These are phyloP conservation scores for Elephas maximus DNA, from an alignment of 2,113 vertebrate species.

Conservation along the genomic window DNA sequence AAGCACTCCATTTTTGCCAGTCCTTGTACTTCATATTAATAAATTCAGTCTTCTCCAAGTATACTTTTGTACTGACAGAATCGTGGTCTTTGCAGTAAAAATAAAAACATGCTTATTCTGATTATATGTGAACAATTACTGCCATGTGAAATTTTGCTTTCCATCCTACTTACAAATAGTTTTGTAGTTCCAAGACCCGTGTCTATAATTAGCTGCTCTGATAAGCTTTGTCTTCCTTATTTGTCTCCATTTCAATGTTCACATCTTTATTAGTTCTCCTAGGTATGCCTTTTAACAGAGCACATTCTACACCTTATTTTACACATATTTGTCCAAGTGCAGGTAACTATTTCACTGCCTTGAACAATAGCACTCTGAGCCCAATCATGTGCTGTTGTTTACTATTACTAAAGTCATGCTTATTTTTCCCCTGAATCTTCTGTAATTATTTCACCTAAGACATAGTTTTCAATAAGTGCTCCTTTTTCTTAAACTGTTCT, in stretches of 20 bases:
- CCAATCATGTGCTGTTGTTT: background rate
- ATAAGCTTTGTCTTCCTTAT: conserved; percentile 44
- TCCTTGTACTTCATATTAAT: background rate
- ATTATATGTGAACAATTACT: background rate
- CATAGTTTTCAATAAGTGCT: background rate
- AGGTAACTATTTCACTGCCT: conserved; percentile 17
- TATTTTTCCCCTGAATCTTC: background rate
- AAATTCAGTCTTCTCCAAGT: background rate
- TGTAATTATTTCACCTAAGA: background rate
- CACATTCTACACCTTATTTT: conserved; percentile 46
- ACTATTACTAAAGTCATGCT: background rate
- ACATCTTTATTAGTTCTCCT: conserved; percentile 33
- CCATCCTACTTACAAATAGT: background rate
- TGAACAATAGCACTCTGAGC: background rate
- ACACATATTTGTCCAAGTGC: background rate
- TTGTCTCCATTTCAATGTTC: conserved; percentile 52
- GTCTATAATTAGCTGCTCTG: conserved; percentile 10
- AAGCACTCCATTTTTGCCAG: background rate
- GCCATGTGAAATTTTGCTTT: background rate
- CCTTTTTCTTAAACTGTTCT: background rate
- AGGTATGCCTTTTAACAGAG: conserved; percentile 55
- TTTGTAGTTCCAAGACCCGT: conserved; percentile 43
- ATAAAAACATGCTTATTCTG: background rate
- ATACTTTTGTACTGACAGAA: background rate
- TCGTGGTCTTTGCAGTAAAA: conserved; percentile 7